These are phyloP conservation scores for Anguilla megastoma DNA, from an alignment of 2,797 vertebrate species.

Conservation along the genomic window DNA sequence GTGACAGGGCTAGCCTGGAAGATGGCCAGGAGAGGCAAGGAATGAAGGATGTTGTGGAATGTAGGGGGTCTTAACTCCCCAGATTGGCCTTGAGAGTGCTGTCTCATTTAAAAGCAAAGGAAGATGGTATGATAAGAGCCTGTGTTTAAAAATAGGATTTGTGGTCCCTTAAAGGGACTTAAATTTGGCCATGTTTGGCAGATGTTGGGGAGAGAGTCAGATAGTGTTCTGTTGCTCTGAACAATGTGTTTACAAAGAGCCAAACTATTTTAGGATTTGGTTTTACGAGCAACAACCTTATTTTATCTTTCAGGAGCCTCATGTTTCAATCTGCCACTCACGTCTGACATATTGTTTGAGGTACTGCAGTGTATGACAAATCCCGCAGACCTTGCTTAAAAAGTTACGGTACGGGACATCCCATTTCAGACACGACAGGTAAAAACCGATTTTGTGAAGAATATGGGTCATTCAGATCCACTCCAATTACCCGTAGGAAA, in stretches of 20 bases:
- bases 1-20: neutral
- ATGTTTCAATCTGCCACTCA: neutral
- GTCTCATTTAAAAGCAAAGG: neutral
- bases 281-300: neutral
- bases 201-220: neutral
- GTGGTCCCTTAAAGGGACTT: no score
- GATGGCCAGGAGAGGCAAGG: neutral
- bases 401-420: no score
- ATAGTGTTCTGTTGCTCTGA: neutral
- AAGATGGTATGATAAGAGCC: no score
- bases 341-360: neutral
- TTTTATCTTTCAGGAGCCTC: neutral
- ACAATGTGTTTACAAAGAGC: neutral
- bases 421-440: neutral
- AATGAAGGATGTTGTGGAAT: neutral
- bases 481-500: neutral
- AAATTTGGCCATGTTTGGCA: neutral
- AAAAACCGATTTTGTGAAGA: neutral
- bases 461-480: no score
- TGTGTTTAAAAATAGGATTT: no score
- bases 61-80: neutral
- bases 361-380: no score
- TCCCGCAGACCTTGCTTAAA: no score
- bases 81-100: neutral
- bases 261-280: neutral